Conservation (phyloP, 2,797 vertebrate genomes). For the Brachymystax lenok region DNA sequence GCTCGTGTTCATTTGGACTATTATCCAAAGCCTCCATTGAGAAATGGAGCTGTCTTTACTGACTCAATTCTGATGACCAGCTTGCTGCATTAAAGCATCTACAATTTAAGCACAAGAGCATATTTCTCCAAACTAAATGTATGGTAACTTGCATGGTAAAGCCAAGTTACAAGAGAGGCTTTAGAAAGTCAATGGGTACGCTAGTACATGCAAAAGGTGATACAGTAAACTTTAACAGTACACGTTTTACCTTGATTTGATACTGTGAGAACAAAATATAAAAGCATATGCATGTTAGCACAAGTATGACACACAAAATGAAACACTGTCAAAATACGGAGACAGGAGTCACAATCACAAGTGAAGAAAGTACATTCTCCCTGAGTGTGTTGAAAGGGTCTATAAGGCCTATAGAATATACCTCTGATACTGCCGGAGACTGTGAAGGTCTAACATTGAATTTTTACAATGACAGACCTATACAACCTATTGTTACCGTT, state of each 20-base stretch:
- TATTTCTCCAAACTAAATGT: not conserved
- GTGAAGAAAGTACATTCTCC: not conserved
- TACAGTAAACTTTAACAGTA: slow-evolving; percentile 30
- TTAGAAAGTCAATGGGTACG: not conserved
- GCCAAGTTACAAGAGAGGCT: not conserved
- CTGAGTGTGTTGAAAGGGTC: not conserved
- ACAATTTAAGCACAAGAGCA: not conserved
- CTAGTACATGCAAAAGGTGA: slow-evolving; percentile 72
- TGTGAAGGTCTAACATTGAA: not conserved
- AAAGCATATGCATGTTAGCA: slow-evolving; percentile 18
- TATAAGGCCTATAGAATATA: not conserved
- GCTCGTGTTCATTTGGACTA: not conserved
- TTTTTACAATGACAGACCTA: not conserved
- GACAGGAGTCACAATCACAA: not conserved
- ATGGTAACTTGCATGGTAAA: too few relatives aligned
- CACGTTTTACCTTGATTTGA: slow-evolving; percentile 87
- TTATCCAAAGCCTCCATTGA: not conserved
- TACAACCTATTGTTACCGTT: not conserved
- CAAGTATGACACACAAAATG: too few relatives aligned
- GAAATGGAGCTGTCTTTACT: not conserved
- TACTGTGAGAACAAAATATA: slow-evolving; percentile 78
- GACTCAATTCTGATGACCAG: not conserved
- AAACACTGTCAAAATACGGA: not conserved
- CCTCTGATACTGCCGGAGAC: not conserved
- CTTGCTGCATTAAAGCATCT: not conserved